Evolutionary conservation across 2,888 invertebrate genomes (phyloP), one percentile per base, ranked within the genome.

Genomic region (Amorpha juglandis): DNA sequence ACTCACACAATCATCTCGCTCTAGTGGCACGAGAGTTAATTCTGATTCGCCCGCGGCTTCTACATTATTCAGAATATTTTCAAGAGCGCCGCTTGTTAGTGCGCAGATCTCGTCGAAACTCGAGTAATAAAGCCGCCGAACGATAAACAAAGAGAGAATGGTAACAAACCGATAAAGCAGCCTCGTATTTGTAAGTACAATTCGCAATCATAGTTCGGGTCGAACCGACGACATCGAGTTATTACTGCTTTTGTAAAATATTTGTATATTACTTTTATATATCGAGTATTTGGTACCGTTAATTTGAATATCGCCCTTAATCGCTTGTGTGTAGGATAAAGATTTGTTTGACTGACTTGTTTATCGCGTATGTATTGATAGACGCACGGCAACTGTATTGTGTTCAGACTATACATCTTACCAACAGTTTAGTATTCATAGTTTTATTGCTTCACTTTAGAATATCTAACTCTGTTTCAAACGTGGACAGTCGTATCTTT

Each of bases 1-100:
- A 89, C 89, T 89, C 79, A 88, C 90, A 78, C 74, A 84, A 83
- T 83, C 87, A 89, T 88, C 73, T 70, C 77, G 74, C 77, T 74
- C 77, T 77, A 79, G 78, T 82, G 85, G 85, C 84, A 78, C 71
- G 71, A 76, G 78, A 81, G 82, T 84, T 84, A 82, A 86, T 84
- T 85, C 78, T 70, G 77, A 80, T 79, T 74, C 73, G 73, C 71
- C 74, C 72, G 74, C 77, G 75, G 72, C 73, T 73, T 74, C 74
- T 78, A 84, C 83, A 84, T 88, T 86, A 87, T 86, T 81, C 77
- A 79, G 79, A 82, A 83, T 82, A 80, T 80, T 83, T 82, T 78
- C 76, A 79, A 82, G 82, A 79, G 82, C 71, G 70, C 63, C 72
- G 82, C 85, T 89, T 85, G 86, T 88, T 89, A 86, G 80, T 75